Evolutionary conservation across 2,797 vertebrate genomes (phyloP), one percentile per base, ranked within the genome.

Genomic region (Notolabrus celidotus): DNA sequence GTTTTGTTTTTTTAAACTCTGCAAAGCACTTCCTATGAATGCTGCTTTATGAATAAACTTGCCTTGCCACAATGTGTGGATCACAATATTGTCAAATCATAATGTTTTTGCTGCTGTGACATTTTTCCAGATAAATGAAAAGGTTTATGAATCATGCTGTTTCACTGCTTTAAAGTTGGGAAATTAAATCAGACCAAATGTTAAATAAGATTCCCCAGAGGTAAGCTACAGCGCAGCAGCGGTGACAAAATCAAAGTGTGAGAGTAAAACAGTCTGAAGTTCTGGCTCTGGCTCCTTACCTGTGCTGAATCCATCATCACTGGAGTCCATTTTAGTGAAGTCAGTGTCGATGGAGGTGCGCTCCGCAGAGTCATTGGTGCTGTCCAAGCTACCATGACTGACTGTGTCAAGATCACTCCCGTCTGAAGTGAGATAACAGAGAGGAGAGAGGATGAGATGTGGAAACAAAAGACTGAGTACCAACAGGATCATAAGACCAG

Each of bases 301-400:
- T 94, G 95, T 95, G 82, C 95, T 96, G 64, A 94, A 94, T 90
- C 95, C 93, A 87, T 96, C 96, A 83, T 96, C 96, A 39, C 95
- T 93, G 79, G 94, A 95, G 89, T 95, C 95, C 83, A 96, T 94
- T 92, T 93, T 96, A 71, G 93, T 94, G 89, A 96, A 95, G 91
- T 96, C 95, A 0, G 92, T 87, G 87, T 93, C 95, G 74, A 96
- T 95, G 70, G 95, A 93, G 22, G 89, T 90, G 78, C 93, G 94
- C 76, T 97, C 96, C 33, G 89, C 93, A 34, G 93, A 93, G 90
- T 96, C 95, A 80, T 95, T 95, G 82, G 92, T 88, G 57, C 96
- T 96, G 92, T 96, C 95, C 92, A 96, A 86, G 87, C 95, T 96
- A 85, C 95, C 96, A 49, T 96, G 95, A 83, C 95, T 96, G 87